phyloP scores from a whole-genome alignment of 2,113 vertebrate species.

The Eclectus roratus region DNA sequence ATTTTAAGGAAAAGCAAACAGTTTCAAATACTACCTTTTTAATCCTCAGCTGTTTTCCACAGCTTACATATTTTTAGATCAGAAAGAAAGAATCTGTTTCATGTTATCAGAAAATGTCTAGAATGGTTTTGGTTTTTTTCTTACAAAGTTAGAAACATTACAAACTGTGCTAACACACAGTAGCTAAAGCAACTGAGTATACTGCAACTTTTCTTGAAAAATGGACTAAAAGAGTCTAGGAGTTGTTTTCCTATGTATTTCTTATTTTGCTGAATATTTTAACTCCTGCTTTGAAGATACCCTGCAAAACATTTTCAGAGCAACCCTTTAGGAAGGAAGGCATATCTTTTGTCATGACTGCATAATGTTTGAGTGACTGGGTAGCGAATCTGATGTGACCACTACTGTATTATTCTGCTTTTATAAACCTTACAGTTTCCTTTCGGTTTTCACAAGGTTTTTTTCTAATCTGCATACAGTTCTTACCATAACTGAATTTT shows the following conservation, averaged over 20 bases:
- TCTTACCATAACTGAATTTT: background rate
- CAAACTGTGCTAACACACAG: background rate
- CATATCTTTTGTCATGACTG: background rate
- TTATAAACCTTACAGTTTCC: background rate
- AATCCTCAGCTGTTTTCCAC: background rate
- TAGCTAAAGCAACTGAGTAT: background rate
- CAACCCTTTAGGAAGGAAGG: background rate
- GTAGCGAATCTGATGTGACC: background rate
- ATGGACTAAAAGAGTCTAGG: background rate
- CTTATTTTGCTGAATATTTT: background rate
- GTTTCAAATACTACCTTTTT: background rate
- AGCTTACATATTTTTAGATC: background rate
- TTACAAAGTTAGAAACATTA: background rate
- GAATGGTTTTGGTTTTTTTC: background rate
- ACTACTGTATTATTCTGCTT: background rate
- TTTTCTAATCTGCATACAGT: background rate
- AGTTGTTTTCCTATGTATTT: background rate
- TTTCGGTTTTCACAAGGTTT: background rate
- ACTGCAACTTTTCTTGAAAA: background rate
- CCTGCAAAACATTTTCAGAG: background rate
- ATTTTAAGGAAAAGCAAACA: background rate
- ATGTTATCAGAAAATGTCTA: background rate
- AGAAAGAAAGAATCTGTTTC: background rate
- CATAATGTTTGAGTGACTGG: rapidly evolving
- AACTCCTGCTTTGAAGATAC: background rate